Base-by-base conservation (phyloP, 2,888 invertebrate species). In the Eledona agricola region DNA sequence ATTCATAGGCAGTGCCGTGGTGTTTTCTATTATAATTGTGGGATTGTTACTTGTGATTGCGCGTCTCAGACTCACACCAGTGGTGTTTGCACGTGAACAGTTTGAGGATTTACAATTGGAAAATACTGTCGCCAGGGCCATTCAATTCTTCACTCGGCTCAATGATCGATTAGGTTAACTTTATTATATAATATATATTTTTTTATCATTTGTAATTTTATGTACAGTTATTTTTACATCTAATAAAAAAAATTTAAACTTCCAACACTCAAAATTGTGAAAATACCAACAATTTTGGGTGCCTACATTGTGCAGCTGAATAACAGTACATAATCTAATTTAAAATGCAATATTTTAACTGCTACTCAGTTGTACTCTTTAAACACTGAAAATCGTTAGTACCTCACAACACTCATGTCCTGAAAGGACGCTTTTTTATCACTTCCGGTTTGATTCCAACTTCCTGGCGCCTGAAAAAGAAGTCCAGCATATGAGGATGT, bases 11-110 rank as follows among this genome's bases (percentile, higher is more conserved):
- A 57, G 66, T 4, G 63, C 64, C 4, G 58, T 66, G 34, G 45
- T 70, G 4, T 60, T 69, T 13, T 63, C 66, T 2, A 56, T 68
- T 25, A 32, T 69, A 19, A 60, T 70, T 28, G 54, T 70, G 20
- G 69, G 65, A 17, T 59, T 71, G 34, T 34, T 71, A 26, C 19
- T 70, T 42, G 51, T 69, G 9, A 22, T 70, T 17, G 66, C 66
- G 16, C 54, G 67, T 13, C 54, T 62, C 4, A 58, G 67, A 46
- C 37, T 64, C 13, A 68, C 70, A 0, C 67, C 59, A 11, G 60
- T 70, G 12, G 58, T 70, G n/a, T 29, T 64, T 22, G 65, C 69
- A 4, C 58, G 69, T 35, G 38, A 47, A 35, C 31, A 29, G 11
- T 35, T 40, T 11, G 45, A 50, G 2, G 54, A 50, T 12, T 29